Evolutionary conservation across 53 echinoderm and acorn worm species (phyloP), one percentile per base, ranked within the genome.

Genomic region (Patiria pectinifera): DNA sequence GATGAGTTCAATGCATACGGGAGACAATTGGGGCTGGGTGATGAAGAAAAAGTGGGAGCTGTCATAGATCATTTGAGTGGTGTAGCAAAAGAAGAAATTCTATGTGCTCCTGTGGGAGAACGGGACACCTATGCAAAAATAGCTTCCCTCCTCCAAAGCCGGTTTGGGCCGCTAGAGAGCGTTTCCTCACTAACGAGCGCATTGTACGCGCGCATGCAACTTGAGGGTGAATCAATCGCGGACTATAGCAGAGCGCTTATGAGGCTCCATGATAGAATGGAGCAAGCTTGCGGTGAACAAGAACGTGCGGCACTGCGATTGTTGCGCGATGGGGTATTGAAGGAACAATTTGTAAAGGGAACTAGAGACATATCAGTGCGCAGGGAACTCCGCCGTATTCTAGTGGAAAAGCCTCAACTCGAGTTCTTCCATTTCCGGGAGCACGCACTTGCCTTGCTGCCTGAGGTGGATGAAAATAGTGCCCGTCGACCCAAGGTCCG

Each of bases 171-270:
- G n/a, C n/a, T n/a, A n/a, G 85, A 62, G 45, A 85, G 69, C 25
- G 62, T 85, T 15, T 69, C 85, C 44, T 62, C 85, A n/a, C 59
- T 85, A 85, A 61, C 85, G 24, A 85, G 85, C 69, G 63, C 62
- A 4, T 45, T 85, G 61, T 53, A 53, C 53, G 53, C 53, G 8
- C 53, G 53, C 53, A 8, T 53, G 8, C 53, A 53, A 8, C 53
- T 53, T 53, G 53, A 53, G 53, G 53, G 53, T 53, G 53, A 53
- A 8, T 53, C 53, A 6, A 5, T 53, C 47, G 87, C 87, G 47
- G 87, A 86, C 22, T 86, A 69, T 5, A 86, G 86, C 48, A 86
- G 75, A 19, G 87, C 72, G 47, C 87, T 71, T n/a, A 71, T 86
- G 18, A 16, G 87, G 11, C 72, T 86, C 18, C 75, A 86, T 44